phyloP scores from a whole-genome alignment of 2,113 vertebrate species.

The Orycteropus afer region DNA sequence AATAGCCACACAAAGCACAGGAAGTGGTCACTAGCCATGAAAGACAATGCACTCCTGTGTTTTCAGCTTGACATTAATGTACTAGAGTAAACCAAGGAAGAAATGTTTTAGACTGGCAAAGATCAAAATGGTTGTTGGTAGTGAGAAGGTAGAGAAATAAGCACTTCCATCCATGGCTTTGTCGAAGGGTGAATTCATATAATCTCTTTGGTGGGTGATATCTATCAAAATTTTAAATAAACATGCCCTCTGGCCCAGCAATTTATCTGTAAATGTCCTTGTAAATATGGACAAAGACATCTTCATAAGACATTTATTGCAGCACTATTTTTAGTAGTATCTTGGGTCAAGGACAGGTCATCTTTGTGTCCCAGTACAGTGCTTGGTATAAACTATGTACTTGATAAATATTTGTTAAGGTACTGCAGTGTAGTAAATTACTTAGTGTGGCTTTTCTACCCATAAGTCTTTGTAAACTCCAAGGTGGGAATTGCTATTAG shows the following conservation, averaged over 20 bases:
- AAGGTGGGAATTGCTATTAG: no score
- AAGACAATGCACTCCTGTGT: fast-evolving
- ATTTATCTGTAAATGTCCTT: neutral
- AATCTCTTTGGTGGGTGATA: neutral
- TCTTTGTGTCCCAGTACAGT: neutral
- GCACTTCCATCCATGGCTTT: fast-evolving
- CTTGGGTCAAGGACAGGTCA: neutral
- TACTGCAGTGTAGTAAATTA: no score
- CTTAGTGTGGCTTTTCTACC: no score
- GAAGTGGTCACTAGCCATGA: fast-evolving
- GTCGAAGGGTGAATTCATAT: fast-evolving
- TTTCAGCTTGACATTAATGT: fast-evolving
- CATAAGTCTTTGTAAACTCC: no score
- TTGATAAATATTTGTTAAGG: neutral
- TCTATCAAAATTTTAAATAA: no score
- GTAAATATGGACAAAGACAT: neutral
- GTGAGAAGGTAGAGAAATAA: fast-evolving
- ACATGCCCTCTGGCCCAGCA: neutral
- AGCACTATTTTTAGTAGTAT: neutral
- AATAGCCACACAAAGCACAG: neutral
- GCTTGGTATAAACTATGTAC: neutral
- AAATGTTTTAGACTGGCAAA: neutral
- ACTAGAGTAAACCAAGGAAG: neutral
- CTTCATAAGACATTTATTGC: neutral
- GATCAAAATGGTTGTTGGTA: no score